phyloP scores from a whole-genome alignment of 1,140 invertebrate species.

The Drosophila biarmipes region DNA sequence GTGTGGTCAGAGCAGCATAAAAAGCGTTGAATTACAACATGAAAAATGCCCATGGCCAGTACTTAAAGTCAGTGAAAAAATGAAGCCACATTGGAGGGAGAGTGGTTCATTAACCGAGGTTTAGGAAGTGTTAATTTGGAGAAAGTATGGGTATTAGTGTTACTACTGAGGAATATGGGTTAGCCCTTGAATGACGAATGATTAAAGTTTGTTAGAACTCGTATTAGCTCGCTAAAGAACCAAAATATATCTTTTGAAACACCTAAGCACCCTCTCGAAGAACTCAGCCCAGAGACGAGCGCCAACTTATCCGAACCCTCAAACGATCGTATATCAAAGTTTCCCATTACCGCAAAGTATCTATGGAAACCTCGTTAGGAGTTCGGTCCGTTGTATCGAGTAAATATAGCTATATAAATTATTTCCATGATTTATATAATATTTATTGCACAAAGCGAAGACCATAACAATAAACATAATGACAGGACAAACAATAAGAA shows the following conservation, averaged over 20 bases:
- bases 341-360: slow-evolving; percentile 30
- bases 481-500: slow-evolving; percentile 40
- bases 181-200: neutral
- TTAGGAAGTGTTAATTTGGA: neutral
- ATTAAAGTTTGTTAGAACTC: too few relatives aligned
- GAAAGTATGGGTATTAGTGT: neutral
- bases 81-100: slow-evolving; percentile 2
- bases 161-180: neutral
- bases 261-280: neutral
- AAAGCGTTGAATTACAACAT: slow-evolving; percentile 65
- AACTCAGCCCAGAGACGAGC: neutral
- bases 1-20: slow-evolving; percentile 55
- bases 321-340: slow-evolving; percentile 27
- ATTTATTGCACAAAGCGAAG: slow-evolving; percentile 66
- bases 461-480: slow-evolving; percentile 75
- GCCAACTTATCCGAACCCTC: neutral
- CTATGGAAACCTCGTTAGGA: slow-evolving; percentile 33
- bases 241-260: neutral
- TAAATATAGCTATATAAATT: slow-evolving; percentile 64
- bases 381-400: slow-evolving; percentile 2
- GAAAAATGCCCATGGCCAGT: slow-evolving; percentile 46
- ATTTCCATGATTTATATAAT: slow-evolving; percentile 72
- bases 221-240: too few relatives aligned
- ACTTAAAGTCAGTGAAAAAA: slow-evolving; percentile 27
- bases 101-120: slow-evolving; percentile 17